These are phyloP conservation scores for Lithobates sylvaticus DNA, from an alignment of 2,797 vertebrate genomes.

Conservation along the genomic window DNA sequence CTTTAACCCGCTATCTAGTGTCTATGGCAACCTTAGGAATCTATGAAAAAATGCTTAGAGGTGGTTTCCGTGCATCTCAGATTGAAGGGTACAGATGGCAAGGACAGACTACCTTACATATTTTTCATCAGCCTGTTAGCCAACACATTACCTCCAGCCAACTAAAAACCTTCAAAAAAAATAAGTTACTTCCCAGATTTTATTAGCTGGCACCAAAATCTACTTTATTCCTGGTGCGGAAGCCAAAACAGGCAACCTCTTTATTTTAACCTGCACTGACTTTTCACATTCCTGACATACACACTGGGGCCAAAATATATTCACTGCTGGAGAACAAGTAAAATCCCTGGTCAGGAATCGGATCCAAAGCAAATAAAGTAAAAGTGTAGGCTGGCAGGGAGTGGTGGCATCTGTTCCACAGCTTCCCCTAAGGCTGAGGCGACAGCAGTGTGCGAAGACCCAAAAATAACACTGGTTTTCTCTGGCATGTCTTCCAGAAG, in stretches of 20 bases:
- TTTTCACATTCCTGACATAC: not conserved
- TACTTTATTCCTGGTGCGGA: not conserved
- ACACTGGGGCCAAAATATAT: not conserved
- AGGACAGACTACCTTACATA: too few species aligned
- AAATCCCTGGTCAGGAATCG: not conserved
- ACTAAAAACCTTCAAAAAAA: too few species aligned
- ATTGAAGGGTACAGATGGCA: too few species aligned
- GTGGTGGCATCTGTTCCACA: constrained; percentile 25
- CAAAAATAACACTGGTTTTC: constrained; percentile 22
- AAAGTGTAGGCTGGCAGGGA: constrained; percentile 18
- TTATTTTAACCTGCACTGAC: not conserved
- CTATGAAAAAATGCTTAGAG: too few species aligned
- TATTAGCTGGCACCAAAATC: not conserved
- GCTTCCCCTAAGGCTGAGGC: constrained; percentile 19
- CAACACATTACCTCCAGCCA: too few species aligned
- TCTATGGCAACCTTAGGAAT: too few species aligned
- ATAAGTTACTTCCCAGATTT: not conserved
- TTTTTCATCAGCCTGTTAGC: not conserved
- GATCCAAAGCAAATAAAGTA: constrained; percentile 33
- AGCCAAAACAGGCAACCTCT: not conserved
- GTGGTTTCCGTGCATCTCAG: too few species aligned
- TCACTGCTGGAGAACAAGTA: constrained; percentile 5
- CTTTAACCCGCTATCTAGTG: too few species aligned
- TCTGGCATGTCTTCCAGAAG: constrained; percentile 23
- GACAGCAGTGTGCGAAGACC: not conserved